Percentiles rank a stretch among this genome's conserved stretches.
phyloP scores from a whole-genome alignment of 2,113 vertebrate species.

The Spea multiplicata region DNA sequence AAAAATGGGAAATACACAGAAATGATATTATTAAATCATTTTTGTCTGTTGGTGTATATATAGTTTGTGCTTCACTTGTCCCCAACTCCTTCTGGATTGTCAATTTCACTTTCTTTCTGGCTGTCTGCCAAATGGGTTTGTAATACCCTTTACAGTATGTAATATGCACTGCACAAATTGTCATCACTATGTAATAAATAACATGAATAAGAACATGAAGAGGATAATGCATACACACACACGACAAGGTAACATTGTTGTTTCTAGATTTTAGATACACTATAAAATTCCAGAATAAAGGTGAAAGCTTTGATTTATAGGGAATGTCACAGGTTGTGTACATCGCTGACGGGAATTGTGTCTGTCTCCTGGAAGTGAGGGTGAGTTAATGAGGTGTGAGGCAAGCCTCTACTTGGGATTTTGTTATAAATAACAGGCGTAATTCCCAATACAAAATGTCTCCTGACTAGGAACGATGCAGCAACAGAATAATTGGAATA shows the following conservation, averaged over 20 bases:
- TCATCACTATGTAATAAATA: no score
- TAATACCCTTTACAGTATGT: no score
- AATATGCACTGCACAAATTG: no score
- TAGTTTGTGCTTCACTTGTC: no score
- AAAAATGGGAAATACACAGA: no score
- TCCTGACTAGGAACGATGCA: slow-evolving; percentile 6
- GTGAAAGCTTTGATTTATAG: background rate
- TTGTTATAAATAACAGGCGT: background rate
- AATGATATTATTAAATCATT: no score
- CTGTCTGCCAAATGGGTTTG: no score
- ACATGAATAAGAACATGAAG: no score
- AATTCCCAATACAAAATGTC: background rate
- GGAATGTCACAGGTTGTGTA: background rate
- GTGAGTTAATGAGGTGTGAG: background rate
- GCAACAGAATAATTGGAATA: background rate
- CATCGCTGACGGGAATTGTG: background rate
- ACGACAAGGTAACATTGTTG: background rate
- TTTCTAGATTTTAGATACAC: background rate
- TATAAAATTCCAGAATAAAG: background rate
- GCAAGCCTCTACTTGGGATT: background rate
- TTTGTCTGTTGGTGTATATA: no score
- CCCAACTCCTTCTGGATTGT: no score
- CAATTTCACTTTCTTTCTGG: no score
- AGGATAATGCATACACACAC: no score
- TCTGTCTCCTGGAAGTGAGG: background rate